Percentiles rank a stretch among this genome's conserved stretches.
These are phyloP conservation scores for Harpalus rubripes DNA, from an alignment of 2,888 invertebrate species.

Conservation along the genomic window DNA sequence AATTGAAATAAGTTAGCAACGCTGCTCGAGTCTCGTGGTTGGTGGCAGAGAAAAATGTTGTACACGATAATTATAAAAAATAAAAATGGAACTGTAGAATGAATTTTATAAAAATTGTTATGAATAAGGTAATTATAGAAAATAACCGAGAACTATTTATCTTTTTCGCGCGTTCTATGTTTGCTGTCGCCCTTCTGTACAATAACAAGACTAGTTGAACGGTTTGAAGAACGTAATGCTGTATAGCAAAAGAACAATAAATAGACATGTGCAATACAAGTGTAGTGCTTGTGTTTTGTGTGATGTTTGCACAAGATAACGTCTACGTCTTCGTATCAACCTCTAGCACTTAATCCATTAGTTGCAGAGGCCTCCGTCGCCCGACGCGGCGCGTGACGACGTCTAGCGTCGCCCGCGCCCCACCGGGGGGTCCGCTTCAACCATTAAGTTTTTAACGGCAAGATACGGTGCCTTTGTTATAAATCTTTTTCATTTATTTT, in stretches of 20 bases:
- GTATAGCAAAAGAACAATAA: background rate
- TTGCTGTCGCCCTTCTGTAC: background rate
- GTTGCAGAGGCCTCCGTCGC: background rate
- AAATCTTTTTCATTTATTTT: constrained; percentile 64
- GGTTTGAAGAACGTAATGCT: constrained; percentile 34
- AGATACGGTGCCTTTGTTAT: constrained; percentile 61
- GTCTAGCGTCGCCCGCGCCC: constrained; percentile 6
- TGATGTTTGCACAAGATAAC: constrained; percentile 47
- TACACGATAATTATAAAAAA: too few species aligned
- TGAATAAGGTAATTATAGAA: constrained; percentile 2
- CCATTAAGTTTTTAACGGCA: constrained; percentile 60
- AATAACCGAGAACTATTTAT: background rate
- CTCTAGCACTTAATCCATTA: constrained; percentile 58
- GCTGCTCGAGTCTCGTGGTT: too few species aligned
- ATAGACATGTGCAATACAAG: constrained; percentile 14
- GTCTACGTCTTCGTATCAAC: constrained; percentile 31
- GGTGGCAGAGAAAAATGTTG: too few species aligned
- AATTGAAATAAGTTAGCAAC: too few species aligned
- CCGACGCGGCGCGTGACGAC: constrained; percentile 8
- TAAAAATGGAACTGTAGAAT: too few species aligned
- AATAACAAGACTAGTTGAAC: background rate
- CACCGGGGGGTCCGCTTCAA: constrained; percentile 43
- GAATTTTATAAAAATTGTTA: background rate
- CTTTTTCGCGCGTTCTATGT: background rate
- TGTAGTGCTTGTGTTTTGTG: constrained; percentile 15